Conservation (phyloP, 2,113 vertebrate genomes). For the Clarias magur region DNA sequence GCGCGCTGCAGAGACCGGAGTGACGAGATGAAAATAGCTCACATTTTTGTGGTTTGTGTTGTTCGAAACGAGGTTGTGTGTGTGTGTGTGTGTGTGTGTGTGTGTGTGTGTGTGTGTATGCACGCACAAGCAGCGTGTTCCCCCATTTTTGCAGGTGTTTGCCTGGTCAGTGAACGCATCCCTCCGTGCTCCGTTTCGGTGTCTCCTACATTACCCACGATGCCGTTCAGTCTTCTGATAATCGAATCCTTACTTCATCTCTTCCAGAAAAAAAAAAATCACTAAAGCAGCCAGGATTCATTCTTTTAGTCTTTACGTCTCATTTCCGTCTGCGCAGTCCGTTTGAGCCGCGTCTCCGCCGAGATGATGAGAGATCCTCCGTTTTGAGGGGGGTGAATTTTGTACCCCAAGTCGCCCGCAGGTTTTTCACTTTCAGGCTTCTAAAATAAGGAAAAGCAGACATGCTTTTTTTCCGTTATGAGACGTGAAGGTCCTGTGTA, state of each 20-base stretch:
- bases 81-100: neutral
- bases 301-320: too few relatives aligned
- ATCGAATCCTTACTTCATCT: too few relatives aligned
- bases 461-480: too few relatives aligned
- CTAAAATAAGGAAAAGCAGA: too few relatives aligned
- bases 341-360: neutral
- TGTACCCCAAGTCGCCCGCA: too few relatives aligned
- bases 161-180: neutral
- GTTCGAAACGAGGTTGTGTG: neutral
- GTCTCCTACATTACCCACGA: neutral
- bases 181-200: neutral
- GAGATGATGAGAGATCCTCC: too few relatives aligned
- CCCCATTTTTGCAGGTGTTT: neutral
- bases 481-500: too few relatives aligned
- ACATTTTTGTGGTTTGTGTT: constrained; percentile 34
- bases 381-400: too few relatives aligned
- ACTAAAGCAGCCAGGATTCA: too few relatives aligned
- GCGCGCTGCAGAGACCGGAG: neutral
- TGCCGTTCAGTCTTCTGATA: neutral
- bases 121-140: neutral
- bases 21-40: constrained; percentile 11
- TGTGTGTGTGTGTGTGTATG: neutral
- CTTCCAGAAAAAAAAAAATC: neutral
- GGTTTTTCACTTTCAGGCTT: too few relatives aligned
- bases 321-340: neutral